These are phyloP conservation scores for Apis mellifera DNA, from an alignment of 1,140 invertebrate genomes.

Conservation along the genomic window DNA sequence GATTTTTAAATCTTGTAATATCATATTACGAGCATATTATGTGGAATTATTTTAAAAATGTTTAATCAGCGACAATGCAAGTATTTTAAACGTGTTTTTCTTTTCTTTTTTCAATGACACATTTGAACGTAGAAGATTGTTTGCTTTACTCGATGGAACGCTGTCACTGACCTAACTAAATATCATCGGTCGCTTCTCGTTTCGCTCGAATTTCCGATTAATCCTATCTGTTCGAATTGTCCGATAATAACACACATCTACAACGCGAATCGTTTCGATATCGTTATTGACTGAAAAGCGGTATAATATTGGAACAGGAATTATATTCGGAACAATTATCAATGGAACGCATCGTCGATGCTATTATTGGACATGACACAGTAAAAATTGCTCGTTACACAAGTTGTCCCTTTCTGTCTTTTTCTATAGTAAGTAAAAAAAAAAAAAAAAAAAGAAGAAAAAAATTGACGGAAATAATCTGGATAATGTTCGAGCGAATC, in stretches of 20 bases:
- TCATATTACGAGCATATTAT: too few species aligned
- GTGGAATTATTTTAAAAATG: too few species aligned
- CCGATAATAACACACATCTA: slow-evolving; percentile 20
- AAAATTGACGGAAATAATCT: slow-evolving; percentile 3
- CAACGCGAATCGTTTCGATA: background rate
- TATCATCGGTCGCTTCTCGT: background rate
- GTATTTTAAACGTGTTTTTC: background rate
- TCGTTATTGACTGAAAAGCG: slow-evolving; percentile 2
- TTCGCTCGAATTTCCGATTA: slow-evolving; percentile 42
- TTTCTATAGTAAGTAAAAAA: too few species aligned
- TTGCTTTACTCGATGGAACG: background rate
- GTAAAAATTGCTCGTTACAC: background rate
- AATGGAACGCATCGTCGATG: background rate
- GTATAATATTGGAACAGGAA: slow-evolving; percentile 17
- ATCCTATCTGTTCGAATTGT: slow-evolving; percentile 17
- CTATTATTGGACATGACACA: background rate
- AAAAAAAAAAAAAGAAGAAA: background rate
- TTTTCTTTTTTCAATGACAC: background rate
- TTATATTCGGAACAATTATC: slow-evolving; percentile 39
- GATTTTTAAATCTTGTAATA: too few species aligned
- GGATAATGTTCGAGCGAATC: background rate
- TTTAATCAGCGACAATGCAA: background rate
- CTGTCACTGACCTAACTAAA: background rate
- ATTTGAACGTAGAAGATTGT: background rate
- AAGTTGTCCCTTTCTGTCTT: too few species aligned